phyloP scores from a whole-genome alignment of 2,888 invertebrate species.

The Falcaria lacertinaria region DNA sequence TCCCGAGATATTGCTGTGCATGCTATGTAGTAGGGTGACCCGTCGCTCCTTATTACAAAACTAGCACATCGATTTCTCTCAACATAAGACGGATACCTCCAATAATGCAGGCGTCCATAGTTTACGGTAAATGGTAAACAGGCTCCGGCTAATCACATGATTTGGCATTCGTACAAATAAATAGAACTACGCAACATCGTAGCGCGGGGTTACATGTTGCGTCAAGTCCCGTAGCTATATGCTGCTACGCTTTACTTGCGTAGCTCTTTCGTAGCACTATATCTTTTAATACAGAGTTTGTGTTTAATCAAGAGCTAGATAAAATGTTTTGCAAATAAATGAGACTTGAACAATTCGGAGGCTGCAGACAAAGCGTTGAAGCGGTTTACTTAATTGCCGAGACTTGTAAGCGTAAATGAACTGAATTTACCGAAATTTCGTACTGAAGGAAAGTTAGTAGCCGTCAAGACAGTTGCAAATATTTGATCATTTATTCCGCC shows the following conservation, averaged over 20 bases:
- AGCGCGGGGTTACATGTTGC: neutral
- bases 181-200: too few species aligned
- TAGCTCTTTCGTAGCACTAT: neutral
- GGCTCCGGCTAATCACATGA: too few species aligned
- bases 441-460: neutral
- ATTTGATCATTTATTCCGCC: neutral
- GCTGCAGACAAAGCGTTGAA: conserved; percentile 19
- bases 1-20: too few species aligned
- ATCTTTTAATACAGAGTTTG: neutral
- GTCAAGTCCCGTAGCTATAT: neutral
- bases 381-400: conserved; percentile 34
- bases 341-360: neutral
- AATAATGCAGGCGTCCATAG: too few species aligned
- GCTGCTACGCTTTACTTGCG: neutral
- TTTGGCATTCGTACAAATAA: too few species aligned
- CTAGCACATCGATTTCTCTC: too few species aligned
- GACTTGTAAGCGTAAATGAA: conserved; percentile 20
- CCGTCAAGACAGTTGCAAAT: neutral
- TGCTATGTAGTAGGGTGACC: too few species aligned
- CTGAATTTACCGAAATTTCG: conserved; percentile 4
- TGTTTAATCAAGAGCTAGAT: neutral
- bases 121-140: too few species aligned
- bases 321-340: conserved; percentile 5
- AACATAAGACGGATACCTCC: too few species aligned
- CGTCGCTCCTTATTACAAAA: too few species aligned